A percentile compares a stretch with the other conserved stretches of the same genome.
These are phyloP conservation scores for Epinephelus fuscoguttatus DNA, from an alignment of 2,113 vertebrate species.

Conservation along the genomic window DNA sequence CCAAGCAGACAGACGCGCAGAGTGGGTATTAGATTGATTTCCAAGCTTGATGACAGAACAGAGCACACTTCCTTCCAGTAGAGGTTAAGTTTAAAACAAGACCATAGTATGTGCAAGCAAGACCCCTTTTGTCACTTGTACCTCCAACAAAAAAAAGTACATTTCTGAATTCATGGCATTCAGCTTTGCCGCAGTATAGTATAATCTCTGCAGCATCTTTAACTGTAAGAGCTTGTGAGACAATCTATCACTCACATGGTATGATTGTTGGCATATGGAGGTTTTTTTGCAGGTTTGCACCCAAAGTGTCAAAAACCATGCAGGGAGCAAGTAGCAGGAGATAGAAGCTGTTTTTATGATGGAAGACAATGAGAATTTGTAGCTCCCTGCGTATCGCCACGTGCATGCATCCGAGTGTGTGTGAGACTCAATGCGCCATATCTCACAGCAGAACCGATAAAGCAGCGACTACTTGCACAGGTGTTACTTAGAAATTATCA, in stretches of 20 bases:
- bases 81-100: too few species aligned
- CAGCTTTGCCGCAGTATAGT: too few species aligned
- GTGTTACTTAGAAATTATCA: conserved; percentile 67
- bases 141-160: too few species aligned
- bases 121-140: too few species aligned
- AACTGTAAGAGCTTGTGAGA: too few species aligned
- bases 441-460: conserved; percentile 39
- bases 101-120: too few species aligned
- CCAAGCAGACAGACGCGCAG: too few species aligned
- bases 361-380: conserved; percentile 32
- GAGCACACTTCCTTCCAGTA: too few species aligned
- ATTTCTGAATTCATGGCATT: too few species aligned
- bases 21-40: too few species aligned
- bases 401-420: background rate
- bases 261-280: background rate
- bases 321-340: background rate
- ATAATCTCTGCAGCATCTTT: too few species aligned
- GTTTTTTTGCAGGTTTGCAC: conserved; percentile 10
- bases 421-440: background rate
- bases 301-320: conserved; percentile 1
- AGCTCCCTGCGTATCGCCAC: background rate
- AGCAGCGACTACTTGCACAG: conserved; percentile 41
- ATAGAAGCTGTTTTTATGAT: background rate
- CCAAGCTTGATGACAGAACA: too few species aligned
- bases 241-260: background rate